Evolutionary conservation across 2,797 vertebrate species (phyloP).

Genomic region (Parauchenoglanis ngamensis): DNA sequence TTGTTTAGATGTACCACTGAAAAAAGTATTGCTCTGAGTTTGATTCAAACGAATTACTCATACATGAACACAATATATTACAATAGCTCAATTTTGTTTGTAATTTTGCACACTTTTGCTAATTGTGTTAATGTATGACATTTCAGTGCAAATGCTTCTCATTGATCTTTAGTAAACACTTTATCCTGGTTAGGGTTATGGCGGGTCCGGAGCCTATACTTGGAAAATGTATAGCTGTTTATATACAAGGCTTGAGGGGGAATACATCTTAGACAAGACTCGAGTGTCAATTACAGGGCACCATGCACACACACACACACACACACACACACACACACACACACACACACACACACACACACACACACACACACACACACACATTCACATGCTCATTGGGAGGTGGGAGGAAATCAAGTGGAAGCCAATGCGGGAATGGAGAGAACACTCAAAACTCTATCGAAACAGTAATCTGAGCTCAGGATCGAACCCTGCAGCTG

Average conservation of each 20-base stretch:
- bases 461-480: neutral
- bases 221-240: neutral
- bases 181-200: neutral
- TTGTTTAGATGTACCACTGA: neutral
- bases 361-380: neutral
- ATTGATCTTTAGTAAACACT: neutral
- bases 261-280: neutral
- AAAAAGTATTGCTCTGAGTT: neutral
- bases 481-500: neutral
- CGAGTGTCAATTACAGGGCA: neutral
- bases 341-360: neutral
- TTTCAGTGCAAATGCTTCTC: neutral
- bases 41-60: neutral
- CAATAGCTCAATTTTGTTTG: neutral
- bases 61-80: neutral
- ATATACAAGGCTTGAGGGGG: neutral
- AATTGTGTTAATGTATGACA: neutral
- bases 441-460: neutral
- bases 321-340: neutral
- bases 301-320: no score
- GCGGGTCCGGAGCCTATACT: neutral
- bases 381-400: neutral
- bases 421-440: neutral
- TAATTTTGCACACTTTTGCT: neutral
- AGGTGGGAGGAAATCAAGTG: neutral